phyloP scores from a whole-genome alignment of 2,113 vertebrate genomes.

The Coptodon bakossiorum region DNA sequence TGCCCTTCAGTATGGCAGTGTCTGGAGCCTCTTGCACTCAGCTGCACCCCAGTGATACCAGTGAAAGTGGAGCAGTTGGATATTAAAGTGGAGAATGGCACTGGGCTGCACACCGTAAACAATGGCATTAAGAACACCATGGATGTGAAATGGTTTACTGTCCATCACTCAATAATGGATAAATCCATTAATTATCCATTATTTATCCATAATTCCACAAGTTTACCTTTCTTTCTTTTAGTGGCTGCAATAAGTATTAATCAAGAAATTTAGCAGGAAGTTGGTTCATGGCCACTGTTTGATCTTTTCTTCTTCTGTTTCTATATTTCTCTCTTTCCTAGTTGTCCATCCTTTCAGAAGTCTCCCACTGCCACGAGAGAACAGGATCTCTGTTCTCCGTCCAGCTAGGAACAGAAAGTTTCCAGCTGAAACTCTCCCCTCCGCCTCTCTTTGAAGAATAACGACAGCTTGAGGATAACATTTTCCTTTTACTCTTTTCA shows the following conservation, averaged over 20 bases:
- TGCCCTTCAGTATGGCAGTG: no score
- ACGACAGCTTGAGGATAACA: background rate
- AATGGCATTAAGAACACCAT: no score
- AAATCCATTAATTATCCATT: no score
- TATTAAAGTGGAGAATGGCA: no score
- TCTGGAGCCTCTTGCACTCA: no score
- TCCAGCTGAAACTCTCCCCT: slow-evolving; percentile 84
- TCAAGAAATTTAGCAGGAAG: background rate
- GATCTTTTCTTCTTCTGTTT: background rate
- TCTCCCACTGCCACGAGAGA: slow-evolving; percentile 78
- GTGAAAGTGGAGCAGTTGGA: no score
- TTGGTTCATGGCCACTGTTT: background rate
- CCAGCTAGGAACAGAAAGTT: slow-evolving; percentile 76
- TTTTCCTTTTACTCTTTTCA: background rate
- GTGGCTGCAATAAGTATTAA: background rate
- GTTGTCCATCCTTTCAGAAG: slow-evolving; percentile 86
- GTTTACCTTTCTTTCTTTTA: no score
- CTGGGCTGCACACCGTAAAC: no score
- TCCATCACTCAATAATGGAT: no score
- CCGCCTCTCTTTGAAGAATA: slow-evolving; percentile 85
- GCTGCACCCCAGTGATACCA: no score
- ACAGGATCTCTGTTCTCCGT: slow-evolving; percentile 62
- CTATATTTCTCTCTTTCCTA: slow-evolving; percentile 46
- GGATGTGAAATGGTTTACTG: no score
- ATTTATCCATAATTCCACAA: no score